These are phyloP conservation scores for Platichthys stellatus DNA, from an alignment of 2,113 vertebrate species.

Conservation along the genomic window DNA sequence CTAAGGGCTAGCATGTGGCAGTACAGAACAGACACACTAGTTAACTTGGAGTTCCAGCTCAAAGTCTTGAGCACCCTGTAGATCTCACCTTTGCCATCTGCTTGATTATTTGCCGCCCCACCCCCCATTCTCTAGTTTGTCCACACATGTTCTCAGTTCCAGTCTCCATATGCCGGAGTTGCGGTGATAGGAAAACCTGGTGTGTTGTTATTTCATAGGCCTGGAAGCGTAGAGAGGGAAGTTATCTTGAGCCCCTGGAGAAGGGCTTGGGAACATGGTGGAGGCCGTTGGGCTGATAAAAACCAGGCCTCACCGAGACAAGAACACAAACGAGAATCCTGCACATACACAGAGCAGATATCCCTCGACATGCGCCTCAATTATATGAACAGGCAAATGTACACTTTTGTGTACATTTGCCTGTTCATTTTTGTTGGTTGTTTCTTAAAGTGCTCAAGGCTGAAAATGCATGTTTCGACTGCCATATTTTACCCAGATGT, in stretches of 20 bases:
- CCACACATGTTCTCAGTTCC: conserved; percentile 74
- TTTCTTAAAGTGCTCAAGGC: too few species aligned
- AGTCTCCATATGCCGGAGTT: conserved; percentile 62
- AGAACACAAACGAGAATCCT: conserved; percentile 37
- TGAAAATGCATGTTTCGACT: neutral
- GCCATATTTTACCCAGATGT: conserved; percentile 12
- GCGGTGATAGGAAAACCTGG: conserved; percentile 76
- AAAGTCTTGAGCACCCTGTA: conserved; percentile 31
- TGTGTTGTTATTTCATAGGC: conserved; percentile 76
- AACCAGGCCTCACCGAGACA: conserved; percentile 58
- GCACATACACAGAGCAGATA: conserved; percentile 14
- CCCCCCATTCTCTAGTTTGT: conserved; percentile 51
- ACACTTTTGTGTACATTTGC: too few species aligned
- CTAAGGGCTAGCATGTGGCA: conserved; percentile 2
- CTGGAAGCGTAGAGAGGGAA: conserved; percentile 63
- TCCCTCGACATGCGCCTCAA: neutral
- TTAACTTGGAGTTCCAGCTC: conserved; percentile 45
- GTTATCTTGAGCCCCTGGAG: conserved; percentile 71
- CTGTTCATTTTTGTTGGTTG: too few species aligned
- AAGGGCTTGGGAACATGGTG: conserved; percentile 59
- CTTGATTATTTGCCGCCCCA: conserved; percentile 31
- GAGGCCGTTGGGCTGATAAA: conserved; percentile 64
- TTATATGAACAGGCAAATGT: conserved; percentile 6
- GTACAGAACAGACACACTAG: neutral
- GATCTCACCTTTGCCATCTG: conserved; percentile 73